These are phyloP conservation scores for Agrochola macilenta DNA, from an alignment of 2,888 invertebrate genomes.

Conservation along the genomic window DNA sequence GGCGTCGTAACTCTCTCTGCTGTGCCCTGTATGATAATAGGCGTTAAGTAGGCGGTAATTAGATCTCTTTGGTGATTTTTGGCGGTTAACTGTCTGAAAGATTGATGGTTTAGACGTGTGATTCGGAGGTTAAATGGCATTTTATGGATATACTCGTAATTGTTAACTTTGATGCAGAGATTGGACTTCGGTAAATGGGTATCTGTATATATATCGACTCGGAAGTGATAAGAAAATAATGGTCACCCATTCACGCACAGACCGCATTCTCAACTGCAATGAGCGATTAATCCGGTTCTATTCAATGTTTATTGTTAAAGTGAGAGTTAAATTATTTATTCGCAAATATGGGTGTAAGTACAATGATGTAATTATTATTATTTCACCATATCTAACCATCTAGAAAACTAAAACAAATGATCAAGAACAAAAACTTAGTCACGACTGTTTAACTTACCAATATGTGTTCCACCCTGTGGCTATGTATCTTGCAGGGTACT, in stretches of 20 bases:
- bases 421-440: not conserved
- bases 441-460: not conserved
- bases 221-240: not conserved
- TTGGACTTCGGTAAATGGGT: not conserved
- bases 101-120: slow-evolving; percentile 15
- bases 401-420: not conserved
- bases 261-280: not conserved
- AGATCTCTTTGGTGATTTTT: slow-evolving; percentile 4
- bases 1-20: slow-evolving; percentile 57
- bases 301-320: not conserved
- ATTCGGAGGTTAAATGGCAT: not conserved
- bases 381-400: not conserved
- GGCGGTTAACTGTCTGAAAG: not conserved
- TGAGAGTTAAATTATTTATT: not conserved
- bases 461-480: not conserved
- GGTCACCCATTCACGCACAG: too few relatives aligned
- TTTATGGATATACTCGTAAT: not conserved
- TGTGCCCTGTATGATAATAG: slow-evolving; percentile 63
- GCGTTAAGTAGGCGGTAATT: slow-evolving; percentile 52
- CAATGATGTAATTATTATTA: not conserved
- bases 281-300: not conserved
- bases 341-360: too few relatives aligned
- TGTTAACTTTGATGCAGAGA: not conserved
- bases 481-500: not conserved
- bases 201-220: too few relatives aligned